Evolutionary conservation across 2,113 vertebrate genomes (phyloP), one percentile per base, ranked within the genome.

Genomic region (Engraulis encrasicolus): DNA sequence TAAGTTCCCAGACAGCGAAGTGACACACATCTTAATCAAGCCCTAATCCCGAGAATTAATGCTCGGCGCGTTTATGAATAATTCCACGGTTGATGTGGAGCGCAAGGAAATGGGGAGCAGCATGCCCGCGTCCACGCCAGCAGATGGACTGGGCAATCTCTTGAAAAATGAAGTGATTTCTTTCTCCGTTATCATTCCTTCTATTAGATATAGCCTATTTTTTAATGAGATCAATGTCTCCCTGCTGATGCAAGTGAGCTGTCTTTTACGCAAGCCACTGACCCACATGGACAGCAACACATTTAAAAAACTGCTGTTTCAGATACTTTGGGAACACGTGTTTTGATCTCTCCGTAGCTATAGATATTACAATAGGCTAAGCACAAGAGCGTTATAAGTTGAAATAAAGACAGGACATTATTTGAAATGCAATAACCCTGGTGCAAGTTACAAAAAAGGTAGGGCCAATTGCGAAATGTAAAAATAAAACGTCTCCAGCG

Each of bases 1-100:
- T 97, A 97, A 96, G 96, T 97, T 96, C 96, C 96, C 95, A 97
- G 96, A 96, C 96, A 95, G 96, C 95, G 96, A 97, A 97, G 96
- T 97, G 96, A 96, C 96, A 97, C 96, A 97, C 96, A 96, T 97
- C 97, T 98, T 97, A 97, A 97, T 97, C 97, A 97, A 97, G 93
- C 96, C 96, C 96, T 97, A 98, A 97, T 97, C 97, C 97, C 86
- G 89, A 91, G 96, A 97, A 97, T 97, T 97, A 97, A 97, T 97
- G 96, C 96, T 92, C 93, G 80, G 92, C 91, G 96, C 94, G 96
- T 96, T 96, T 96, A 96, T 96, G 96, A 96, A 97, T 97, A 97
- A 97, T 97, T 97, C 96, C 85, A 23, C 86, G 89, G 92, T 90
- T 94, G 93, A 94, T 94, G 92, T 89, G 90, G 92, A 91, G 95